A percentile compares a stretch with the other conserved stretches of the same genome.
Evolutionary conservation across 2,113 vertebrate species (phyloP).

Genomic region (Toxotes jaculatrix): DNA sequence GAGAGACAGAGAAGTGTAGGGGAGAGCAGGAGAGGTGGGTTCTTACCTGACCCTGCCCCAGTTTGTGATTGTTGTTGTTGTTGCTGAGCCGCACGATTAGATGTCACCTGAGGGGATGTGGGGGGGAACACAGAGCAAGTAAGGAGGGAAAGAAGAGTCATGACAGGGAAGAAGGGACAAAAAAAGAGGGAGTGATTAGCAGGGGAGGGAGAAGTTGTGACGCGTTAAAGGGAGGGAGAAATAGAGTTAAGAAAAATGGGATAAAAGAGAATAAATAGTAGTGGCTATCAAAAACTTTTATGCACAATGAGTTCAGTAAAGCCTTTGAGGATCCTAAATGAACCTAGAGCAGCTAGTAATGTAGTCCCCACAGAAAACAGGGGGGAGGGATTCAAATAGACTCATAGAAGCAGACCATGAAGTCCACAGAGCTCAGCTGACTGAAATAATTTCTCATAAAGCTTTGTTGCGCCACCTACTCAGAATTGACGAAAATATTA

Average conservation of each 20-base stretch:
- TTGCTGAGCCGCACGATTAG: slow-evolving; percentile 88
- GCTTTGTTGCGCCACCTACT: slow-evolving; percentile 35
- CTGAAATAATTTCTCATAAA: slow-evolving; percentile 41
- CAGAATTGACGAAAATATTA: slow-evolving; percentile 10
- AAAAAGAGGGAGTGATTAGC: slow-evolving; percentile 1
- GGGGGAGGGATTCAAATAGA: slow-evolving; percentile 51
- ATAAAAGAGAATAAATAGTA: slow-evolving; percentile 51
- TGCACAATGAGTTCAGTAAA: slow-evolving; percentile 59
- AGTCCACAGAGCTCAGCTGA: slow-evolving; percentile 30
- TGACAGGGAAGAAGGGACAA: slow-evolving; percentile 19
- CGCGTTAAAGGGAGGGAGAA: slow-evolving; percentile 23
- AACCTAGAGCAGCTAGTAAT: slow-evolving; percentile 50
- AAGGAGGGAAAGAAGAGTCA: neutral
- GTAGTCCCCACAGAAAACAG: slow-evolving; percentile 62
- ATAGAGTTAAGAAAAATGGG: slow-evolving; percentile 20
- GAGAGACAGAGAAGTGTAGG: neutral
- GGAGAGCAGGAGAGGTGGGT: neutral
- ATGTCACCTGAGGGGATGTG: slow-evolving; percentile 84
- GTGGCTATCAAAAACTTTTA: slow-evolving; percentile 47
- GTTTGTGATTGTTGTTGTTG: slow-evolving; percentile 82
- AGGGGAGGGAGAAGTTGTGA: neutral
- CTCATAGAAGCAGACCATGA: slow-evolving; percentile 22
- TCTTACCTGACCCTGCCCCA: slow-evolving; percentile 78
- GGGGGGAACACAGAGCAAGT: slow-evolving; percentile 22
- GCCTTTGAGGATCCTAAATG: slow-evolving; percentile 52